Evolutionary conservation across 2,113 vertebrate species (phyloP), one percentile per base, ranked within the genome.

Genomic region (Lagenorhynchus albirostris): DNA sequence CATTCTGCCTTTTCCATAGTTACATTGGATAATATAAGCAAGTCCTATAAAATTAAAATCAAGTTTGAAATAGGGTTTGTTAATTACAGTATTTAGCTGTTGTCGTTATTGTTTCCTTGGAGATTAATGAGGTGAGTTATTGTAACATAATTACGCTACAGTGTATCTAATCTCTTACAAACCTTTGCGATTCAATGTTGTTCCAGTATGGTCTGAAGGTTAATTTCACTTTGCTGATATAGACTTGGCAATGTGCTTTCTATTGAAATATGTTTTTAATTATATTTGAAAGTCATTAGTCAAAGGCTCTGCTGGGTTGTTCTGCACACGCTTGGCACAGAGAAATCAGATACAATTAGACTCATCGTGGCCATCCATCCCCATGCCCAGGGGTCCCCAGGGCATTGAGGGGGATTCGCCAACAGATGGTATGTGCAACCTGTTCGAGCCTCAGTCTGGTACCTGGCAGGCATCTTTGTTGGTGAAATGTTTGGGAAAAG

Each of bases 101-200:
- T 99, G 98, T 98, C 95, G 50, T 98, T 98, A 98, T 98, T 99
- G 98, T 99, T 99, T 99, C 99, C 98, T 98, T 97, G 98, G 98
- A 99, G 98, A 99, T 99, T 99, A 99, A 99, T 99, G 98, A 98
- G 98, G 98, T 99, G 98, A 99, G 98, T 98, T 98, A 98, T 98
- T 99, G 98, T 98, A 98, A 98, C 98, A 97, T 98, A 98, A 99
- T 99, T 99, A 98, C 98, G 98, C 98, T 97, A 95, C 96, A 97
- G 97, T 98, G 96, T 98, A 98, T 99, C 98, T 98, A 98, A 98
- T 98, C 98, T 98, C 96, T 97, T 98, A 97, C 88, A 98, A 98
- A 98, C 98, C 98, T 98, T 98, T 98, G 96, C 94, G 77, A 98
- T 98, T 98, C 98, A 85, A 97, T 96, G 94, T 97, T 98, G 96